A percentile compares a stretch with the other conserved stretches of the same genome.
Conservation (phyloP, 2,113 vertebrate genomes). For the Canis aureus region DNA sequence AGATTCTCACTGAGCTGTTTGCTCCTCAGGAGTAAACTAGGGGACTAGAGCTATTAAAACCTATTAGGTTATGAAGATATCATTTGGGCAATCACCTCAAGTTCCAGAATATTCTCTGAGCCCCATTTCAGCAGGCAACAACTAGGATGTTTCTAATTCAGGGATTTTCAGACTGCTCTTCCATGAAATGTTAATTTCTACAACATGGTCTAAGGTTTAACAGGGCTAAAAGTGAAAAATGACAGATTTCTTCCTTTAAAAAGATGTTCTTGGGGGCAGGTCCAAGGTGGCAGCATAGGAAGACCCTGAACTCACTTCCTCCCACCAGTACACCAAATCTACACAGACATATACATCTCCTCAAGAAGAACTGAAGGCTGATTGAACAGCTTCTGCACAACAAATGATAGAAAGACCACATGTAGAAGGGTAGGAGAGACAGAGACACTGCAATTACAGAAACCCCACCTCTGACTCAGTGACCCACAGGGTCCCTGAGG, state of each 20-base stretch:
- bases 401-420: background rate
- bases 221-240: background rate
- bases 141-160: background rate
- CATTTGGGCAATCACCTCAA: background rate
- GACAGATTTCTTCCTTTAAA: background rate
- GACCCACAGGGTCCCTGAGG: background rate
- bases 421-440: background rate
- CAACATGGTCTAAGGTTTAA: background rate
- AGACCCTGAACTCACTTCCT: background rate
- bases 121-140: background rate
- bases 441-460: background rate
- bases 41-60: background rate
- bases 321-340: background rate
- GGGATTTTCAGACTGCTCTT: background rate
- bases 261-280: background rate
- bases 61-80: background rate
- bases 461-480: background rate
- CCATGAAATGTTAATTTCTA: background rate
- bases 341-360: background rate
- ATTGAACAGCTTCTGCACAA: background rate
- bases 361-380: background rate
- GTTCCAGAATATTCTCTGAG: constrained; percentile 13
- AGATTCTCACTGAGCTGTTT: background rate
- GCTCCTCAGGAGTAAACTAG: background rate
- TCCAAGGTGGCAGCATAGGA: background rate